Base-by-base conservation (phyloP, 2,113 vertebrate species). In the Engystomops pustulosus region DNA sequence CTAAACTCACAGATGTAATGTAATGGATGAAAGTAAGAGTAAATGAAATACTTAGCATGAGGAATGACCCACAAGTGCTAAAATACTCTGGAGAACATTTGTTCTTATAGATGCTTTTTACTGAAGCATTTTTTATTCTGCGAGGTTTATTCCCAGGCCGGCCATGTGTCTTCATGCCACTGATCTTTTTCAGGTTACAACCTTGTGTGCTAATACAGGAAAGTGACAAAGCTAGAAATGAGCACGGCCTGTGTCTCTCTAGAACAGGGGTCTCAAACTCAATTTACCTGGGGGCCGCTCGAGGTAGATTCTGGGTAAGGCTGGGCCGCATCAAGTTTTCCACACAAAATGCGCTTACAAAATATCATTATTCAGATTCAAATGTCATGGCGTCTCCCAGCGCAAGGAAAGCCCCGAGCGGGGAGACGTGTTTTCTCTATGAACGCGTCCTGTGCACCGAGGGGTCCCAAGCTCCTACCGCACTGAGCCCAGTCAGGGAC, bases 21-120 rank as follows among this genome's bases (percentile, higher is more conserved):
- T 47, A 53, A 55, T 49, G n/a, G 79, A 81, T 55, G 79, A 70
- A 81, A 81, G 67, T 20, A 27, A 38, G 14, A 53, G 51, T 53
- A 81, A 81, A 70, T 30, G 32, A 47, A 81, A 49, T 14, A 38
- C 44, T 69, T 81, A 15, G 71, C 32, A 38, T 81, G 79, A 81
- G 27, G 69, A 81, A 81, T 81, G 44, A 71, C 30, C 44, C 47
- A 51, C 20, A 70, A 81, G 47, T 38, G 32, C 45, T 47, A 32
- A 70, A 36, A 68, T 36, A 55, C 79, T 81, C 79, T 41, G 34
- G 79, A 81, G 79, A 81, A 70, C 65, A 55, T 44, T 81, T 81
- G 65, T 32, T 51, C 55, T 70, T 70, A 81, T 53, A 81, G 79
- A 70, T 70, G 67, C 32, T 71, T 80, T 79, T 55, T 71, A 68